Percentiles rank a stretch among this genome's conserved stretches.
Conservation (phyloP, 1,140 invertebrate species). For the Drosophila erecta region DNA sequence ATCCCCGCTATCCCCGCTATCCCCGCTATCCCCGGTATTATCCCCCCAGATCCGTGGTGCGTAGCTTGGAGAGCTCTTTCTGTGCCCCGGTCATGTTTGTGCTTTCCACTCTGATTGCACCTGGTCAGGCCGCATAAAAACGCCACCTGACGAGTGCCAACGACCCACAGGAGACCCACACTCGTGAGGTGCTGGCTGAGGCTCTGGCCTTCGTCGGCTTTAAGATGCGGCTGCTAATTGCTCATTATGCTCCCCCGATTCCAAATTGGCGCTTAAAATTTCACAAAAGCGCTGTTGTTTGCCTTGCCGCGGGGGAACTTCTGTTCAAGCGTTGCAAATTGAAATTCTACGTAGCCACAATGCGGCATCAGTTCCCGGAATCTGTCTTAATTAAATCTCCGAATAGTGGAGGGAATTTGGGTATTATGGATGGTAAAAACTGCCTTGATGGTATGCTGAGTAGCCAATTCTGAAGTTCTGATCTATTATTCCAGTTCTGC, state of each 20-base stretch:
- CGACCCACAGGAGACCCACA: conserved; percentile 40
- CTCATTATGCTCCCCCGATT: conserved; percentile 36
- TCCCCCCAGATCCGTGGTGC: conserved; percentile 14
- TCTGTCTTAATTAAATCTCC: conserved; percentile 4
- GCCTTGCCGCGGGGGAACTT: conserved; percentile 6
- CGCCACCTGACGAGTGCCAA: conserved; percentile 30
- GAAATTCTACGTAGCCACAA: conserved; percentile 2
- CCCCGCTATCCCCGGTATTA: conserved; percentile 3
- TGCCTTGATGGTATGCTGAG: background rate
- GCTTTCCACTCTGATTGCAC: conserved; percentile 65
- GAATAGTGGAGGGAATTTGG: background rate
- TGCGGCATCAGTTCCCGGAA: conserved; percentile 1
- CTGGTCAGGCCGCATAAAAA: conserved; percentile 42
- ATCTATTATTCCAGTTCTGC: too few relatives aligned
- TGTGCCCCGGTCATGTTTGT: conserved; percentile 39
- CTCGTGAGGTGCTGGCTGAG: background rate
- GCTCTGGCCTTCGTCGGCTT: conserved; percentile 1
- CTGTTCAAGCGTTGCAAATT: conserved; percentile 4
- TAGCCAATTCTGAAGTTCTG: background rate
- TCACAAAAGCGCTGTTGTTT: conserved; percentile 15
- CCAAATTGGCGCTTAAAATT: conserved; percentile 14
- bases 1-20: background rate
- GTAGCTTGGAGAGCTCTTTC: conserved; percentile 28
- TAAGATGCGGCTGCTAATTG: conserved; percentile 46
- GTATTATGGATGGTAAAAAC: background rate